Evolutionary conservation across 2,888 invertebrate species (phyloP), one percentile per base, ranked within the genome.

Genomic region (Poecilobothrus nobilitatus): DNA sequence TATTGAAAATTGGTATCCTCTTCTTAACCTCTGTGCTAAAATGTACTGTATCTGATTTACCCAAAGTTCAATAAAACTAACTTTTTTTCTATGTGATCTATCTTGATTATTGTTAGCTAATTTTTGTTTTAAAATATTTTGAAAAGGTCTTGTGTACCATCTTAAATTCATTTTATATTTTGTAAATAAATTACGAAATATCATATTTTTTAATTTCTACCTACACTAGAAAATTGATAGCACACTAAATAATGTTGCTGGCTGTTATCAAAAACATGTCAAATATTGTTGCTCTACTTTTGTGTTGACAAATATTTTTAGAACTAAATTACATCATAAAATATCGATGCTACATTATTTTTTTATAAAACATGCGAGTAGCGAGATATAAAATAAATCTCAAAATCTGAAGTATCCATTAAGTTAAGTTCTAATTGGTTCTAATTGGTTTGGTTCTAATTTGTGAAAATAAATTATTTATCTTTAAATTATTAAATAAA

Each of bases 11-110:
- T 53, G 53, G 18, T 18, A 53, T 53, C 53, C 53, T 53, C 53
- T 53, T 53, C 53, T 53, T 53, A 53, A 53, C 53, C 53, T 53
- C 53, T 53, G 53, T 53, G 53, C 53, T 18, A 53, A 53, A 53
- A 53, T 18, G 18, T 53, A 53, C 15, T 53, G 53, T 53, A 53
- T 53, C 15, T 53, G 53, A 53, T 53, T 53, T 18, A 53, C 53
- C 53, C 53, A 53, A 6, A 53, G 15, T 18, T 5, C 53, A n/a
- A 53, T 12, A 53, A 53, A 53, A 53, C 53, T 53, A 6, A n/a
- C 18, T 18, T 53, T 53, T n/a, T 53, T 53, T 53, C n/a, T 53
- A 53, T 53, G 1, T 12, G 5, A 18, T n/a, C 6, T 53, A 53
- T 53, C 53, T 53, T 53, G 53, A 53, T 53, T 53, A 53, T 53